These are phyloP conservation scores for Cinara cedri DNA, from an alignment of 2,888 invertebrate species.

Conservation along the genomic window DNA sequence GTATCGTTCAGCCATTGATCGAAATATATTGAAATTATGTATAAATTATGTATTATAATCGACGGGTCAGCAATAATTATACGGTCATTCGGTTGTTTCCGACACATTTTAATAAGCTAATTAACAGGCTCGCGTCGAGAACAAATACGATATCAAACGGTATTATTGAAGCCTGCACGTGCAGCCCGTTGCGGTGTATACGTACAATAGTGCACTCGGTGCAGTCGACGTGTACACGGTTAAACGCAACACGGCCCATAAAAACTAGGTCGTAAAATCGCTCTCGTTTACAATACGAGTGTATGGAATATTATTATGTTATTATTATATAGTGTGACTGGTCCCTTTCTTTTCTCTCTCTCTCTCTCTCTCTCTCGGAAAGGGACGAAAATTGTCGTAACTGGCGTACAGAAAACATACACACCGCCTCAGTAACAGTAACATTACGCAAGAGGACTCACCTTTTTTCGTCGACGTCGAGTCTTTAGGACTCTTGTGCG, in stretches of 20 bases:
- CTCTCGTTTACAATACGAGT: background rate
- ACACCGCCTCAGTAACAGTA: conserved; percentile 24
- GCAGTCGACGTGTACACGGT: conserved; percentile 21
- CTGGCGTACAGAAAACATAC: background rate
- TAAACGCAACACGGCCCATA: conserved; percentile 22
- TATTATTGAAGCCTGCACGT: conserved; percentile 26
- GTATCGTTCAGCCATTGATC: too few species aligned
- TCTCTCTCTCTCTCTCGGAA: background rate
- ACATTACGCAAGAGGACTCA: conserved; percentile 40
- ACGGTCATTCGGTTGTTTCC: too few species aligned
- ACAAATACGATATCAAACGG: too few species aligned
- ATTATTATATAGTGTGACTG: background rate
- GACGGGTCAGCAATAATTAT: too few species aligned
- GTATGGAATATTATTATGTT: too few species aligned
- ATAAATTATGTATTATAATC: too few species aligned
- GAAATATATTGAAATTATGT: too few species aligned
- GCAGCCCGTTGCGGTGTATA: too few species aligned
- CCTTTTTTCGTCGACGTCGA: conserved; percentile 35
- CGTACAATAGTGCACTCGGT: too few species aligned
- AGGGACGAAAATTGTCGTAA: conserved; percentile 34
- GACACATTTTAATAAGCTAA: too few species aligned
- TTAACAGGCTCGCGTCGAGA: too few species aligned
- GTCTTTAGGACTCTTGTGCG: background rate
- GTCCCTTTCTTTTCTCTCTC: conserved; percentile 43
- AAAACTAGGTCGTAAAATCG: conserved; percentile 49